Conservation (phyloP, 2,888 invertebrate genomes). For the Cosmia pyralina region DNA sequence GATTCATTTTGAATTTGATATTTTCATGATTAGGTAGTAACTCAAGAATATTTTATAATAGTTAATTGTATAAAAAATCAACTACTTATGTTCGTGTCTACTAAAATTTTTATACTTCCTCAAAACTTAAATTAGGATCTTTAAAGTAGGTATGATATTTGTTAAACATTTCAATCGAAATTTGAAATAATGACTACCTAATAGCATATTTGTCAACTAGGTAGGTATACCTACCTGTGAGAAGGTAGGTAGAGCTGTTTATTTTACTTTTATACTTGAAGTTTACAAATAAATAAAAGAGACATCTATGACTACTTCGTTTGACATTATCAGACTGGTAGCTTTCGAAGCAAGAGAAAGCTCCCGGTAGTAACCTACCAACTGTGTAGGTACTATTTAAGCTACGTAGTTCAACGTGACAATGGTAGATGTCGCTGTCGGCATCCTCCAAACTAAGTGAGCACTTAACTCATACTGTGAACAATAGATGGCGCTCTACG, state of each 20-base stretch:
- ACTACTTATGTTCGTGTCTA: not conserved
- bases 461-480: constrained; percentile 17
- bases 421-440: constrained; percentile 60
- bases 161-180: not conserved
- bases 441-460: constrained; percentile 14
- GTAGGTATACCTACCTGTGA: too few species aligned
- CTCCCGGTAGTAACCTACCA: not conserved
- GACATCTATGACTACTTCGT: constrained; percentile 40
- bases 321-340: not conserved
- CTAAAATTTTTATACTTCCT: not conserved
- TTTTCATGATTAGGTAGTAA: not conserved
- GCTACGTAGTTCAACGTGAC: constrained; percentile 38
- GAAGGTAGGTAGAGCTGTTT: not conserved
- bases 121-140: not conserved
- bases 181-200: not conserved
- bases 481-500: constrained; percentile 72
- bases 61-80: not conserved
- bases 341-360: constrained; percentile 21
- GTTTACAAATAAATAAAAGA: constrained; percentile 27
- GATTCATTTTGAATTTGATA: too few species aligned
- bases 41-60: not conserved
- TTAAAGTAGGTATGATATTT: not conserved
- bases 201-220: not conserved
- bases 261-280: not conserved
- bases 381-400: not conserved